phyloP scores from a whole-genome alignment of 2,797 vertebrate genomes.

The Rhyacichthys aspro region DNA sequence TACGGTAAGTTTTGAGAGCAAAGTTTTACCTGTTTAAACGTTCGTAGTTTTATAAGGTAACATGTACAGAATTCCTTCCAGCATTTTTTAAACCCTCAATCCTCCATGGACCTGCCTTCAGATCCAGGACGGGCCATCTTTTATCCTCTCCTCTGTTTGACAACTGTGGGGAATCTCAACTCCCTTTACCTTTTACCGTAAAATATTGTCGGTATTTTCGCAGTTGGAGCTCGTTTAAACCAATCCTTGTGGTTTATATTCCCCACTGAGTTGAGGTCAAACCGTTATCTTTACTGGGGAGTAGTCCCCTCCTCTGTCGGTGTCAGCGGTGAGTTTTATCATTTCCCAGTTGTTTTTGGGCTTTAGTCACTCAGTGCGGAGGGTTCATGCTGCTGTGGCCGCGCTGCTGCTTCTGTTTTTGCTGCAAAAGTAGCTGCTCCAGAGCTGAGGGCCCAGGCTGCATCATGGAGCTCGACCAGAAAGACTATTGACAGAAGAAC shows the following conservation, averaged over 20 bases:
- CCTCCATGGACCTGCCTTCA: not conserved
- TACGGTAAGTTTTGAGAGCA: not conserved
- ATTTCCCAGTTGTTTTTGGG: not conserved
- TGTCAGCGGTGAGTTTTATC: not conserved
- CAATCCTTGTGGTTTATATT: conserved; percentile 3
- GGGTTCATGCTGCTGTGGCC: conserved; percentile 96
- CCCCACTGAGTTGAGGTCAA: conserved; percentile 31
- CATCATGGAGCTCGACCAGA: conserved; percentile 99
- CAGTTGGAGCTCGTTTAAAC: not conserved
- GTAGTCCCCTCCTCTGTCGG: not conserved
- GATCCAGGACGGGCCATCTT: not conserved
- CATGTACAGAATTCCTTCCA: conserved; percentile 1
- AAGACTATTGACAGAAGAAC: conserved; percentile 81
- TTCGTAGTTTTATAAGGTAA: conserved; percentile 1
- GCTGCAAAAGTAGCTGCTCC: conserved; percentile 99
- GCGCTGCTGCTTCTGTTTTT: conserved; percentile 98
- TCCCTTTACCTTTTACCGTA: conserved; percentile 2
- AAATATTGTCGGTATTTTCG: no score
- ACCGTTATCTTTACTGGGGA: no score
- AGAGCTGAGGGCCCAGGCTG: conserved; percentile 97
- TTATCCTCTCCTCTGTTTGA: conserved; percentile 3
- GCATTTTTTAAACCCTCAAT: conserved; percentile 6
- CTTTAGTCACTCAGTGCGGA: conserved; percentile 87
- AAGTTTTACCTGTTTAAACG: not conserved
- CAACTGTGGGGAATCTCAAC: not conserved